Base-by-base conservation (phyloP, 2,797 vertebrate species). In the Sternarchorhynchus goeldii region DNA sequence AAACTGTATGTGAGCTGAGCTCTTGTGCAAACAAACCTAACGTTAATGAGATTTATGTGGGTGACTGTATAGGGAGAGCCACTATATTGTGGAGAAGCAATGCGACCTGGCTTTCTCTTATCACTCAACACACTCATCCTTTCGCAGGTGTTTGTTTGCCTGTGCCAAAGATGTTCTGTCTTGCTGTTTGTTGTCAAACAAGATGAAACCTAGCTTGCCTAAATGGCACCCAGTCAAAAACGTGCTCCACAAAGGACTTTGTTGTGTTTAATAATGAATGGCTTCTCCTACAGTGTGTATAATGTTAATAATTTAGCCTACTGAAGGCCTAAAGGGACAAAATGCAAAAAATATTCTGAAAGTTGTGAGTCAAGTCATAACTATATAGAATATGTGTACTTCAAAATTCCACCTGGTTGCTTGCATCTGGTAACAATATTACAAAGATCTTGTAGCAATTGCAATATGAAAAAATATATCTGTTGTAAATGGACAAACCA, bases 271-370 rank as follows among this genome's bases (percentile, higher is more conserved):
- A 87, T 88, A 87, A 89, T 31, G n/a, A 64, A 32, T 20, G 16
- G 20, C 58, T 66, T 71, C 4, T 41, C 56, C 53, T 25, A 31
- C 73, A 50, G 72, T 78, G 85, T 88, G 84, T 83, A 74, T 62
- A 41, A 75, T 66, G 71, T 89, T 77, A 88, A 89, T 88, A 86
- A 88, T 89, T 87, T 3, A 88, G 56, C 57, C 57, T 70, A 83
- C 78, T 81, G 75, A 17, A 7, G 29, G n/a, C 64, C 50, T 69
- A 50, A 75, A 20, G 31, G 36, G 29, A 70, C 75, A 68, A 66
- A 64, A 10, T 68, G 6, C 39, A 14, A n/a, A 6, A 25, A 58
- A 71, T 41, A 41, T 41, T 41, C 73, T 60, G 18, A 58, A 58
- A 50, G 36, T 20, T 50, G 45, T 50, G 45, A 50, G 45, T 50